phyloP scores from a whole-genome alignment of 2,797 vertebrate species.

The Labroides dimidiatus region DNA sequence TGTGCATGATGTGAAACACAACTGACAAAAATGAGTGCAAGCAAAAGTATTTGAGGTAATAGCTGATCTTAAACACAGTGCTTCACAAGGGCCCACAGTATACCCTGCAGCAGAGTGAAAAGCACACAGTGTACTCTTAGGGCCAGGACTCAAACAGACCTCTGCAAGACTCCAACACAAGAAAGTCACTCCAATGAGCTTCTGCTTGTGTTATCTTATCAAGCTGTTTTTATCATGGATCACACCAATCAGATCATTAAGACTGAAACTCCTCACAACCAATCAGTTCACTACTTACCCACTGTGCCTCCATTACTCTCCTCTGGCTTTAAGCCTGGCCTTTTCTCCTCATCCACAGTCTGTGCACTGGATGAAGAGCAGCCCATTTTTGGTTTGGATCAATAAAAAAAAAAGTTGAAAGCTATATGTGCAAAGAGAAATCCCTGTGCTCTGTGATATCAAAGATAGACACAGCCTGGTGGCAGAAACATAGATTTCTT shows the following conservation, averaged over 20 bases:
- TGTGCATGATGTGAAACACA: conserved; percentile 1
- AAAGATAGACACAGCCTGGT: conserved; percentile 28
- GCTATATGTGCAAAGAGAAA: conserved; percentile 17
- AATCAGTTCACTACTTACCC: conserved; percentile 68
- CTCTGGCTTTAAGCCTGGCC: conserved; percentile 82
- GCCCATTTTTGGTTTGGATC: conserved; percentile 74
- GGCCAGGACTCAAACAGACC: conserved; percentile 38
- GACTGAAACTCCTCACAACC: not conserved
- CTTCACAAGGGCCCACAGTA: not conserved
- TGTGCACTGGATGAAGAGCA: conserved; percentile 85
- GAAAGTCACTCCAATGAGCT: conserved; percentile 7
- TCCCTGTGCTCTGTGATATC: conserved; percentile 32
- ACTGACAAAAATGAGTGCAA: conserved; percentile 4
- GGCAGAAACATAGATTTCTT: conserved; percentile 40
- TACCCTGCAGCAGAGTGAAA: conserved; percentile 43
- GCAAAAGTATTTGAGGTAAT: conserved; percentile 9
- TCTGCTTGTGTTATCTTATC: not conserved
- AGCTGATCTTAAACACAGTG: conserved; percentile 20
- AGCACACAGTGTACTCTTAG: conserved; percentile 70
- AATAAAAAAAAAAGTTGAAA: conserved; percentile 15
- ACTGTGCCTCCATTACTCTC: conserved; percentile 77
- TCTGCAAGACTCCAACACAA: conserved; percentile 14
- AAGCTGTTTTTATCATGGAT: not conserved
- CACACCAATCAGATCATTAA: not conserved
- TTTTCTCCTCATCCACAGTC: conserved; percentile 82